Percentiles rank a stretch among this genome's conserved stretches.
phyloP scores from a whole-genome alignment of 2,888 invertebrate genomes.

The Norana najaformis region DNA sequence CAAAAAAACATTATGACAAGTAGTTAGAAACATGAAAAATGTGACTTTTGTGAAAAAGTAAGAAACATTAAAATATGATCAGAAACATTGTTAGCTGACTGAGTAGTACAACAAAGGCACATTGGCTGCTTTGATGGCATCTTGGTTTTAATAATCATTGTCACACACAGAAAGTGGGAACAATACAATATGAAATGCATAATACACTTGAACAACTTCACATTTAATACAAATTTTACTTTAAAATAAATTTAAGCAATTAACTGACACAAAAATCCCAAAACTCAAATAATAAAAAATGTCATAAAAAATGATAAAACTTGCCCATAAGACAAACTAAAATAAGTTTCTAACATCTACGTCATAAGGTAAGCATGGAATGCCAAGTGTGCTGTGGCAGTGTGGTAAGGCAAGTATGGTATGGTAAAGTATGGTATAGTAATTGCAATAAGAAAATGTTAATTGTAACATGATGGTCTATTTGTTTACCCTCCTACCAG shows the following conservation, averaged over 20 bases:
- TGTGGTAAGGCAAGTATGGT: no score
- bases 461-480: no score
- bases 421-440: no score
- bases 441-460: no score
- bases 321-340: no score
- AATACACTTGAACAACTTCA: background rate
- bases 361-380: no score
- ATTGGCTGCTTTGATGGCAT: background rate
- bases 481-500: no score
- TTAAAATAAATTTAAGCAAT: background rate
- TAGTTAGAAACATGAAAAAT: background rate
- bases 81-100: background rate
- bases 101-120: background rate
- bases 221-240: background rate
- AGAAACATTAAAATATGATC: background rate
- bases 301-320: no score
- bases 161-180: background rate
- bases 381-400: no score
- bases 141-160: background rate
- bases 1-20: background rate
- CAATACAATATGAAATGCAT: background rate
- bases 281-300: background rate
- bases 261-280: background rate
- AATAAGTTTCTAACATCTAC: no score
- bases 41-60: background rate